These are phyloP conservation scores for Octomys mimax DNA, from an alignment of 2,797 vertebrate genomes.

Conservation along the genomic window DNA sequence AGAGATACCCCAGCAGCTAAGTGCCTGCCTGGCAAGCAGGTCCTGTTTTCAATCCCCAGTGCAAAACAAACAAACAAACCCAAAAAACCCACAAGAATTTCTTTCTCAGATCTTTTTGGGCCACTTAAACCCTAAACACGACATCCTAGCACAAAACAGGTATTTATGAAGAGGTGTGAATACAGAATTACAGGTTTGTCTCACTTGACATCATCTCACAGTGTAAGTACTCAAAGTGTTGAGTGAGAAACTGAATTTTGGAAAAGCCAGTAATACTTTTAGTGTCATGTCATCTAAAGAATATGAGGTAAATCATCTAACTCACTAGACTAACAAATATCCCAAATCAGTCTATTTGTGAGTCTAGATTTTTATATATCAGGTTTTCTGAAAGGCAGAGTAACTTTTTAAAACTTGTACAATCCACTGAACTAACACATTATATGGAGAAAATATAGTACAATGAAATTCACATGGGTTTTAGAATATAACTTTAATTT, in stretches of 20 bases:
- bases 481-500: conserved; percentile 47
- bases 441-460: conserved; percentile 22
- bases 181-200: neutral
- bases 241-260: conserved; percentile 55
- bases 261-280: conserved; percentile 75
- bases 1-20: no score
- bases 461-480: conserved; percentile 27
- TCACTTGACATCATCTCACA: conserved; percentile 53
- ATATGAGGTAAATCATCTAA: conserved; percentile 66
- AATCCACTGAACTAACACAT: conserved; percentile 4
- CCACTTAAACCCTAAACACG: neutral
- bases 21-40: no score
- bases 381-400: conserved; percentile 34
- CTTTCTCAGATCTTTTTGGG: conserved; percentile 45
- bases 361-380: conserved; percentile 52
- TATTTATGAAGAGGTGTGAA: neutral
- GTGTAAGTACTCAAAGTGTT: conserved; percentile 58
- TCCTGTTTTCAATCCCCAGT: no score
- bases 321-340: conserved; percentile 60
- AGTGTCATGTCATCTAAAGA: conserved; percentile 67
- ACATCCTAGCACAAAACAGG: conserved; percentile 14
- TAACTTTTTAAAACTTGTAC: conserved; percentile 57
- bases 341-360: conserved; percentile 49
- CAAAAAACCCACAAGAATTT: neutral
- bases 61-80: no score